Conservation (phyloP, 92 coral and sea anemone genomes). For the Epizoanthus stellaris region DNA sequence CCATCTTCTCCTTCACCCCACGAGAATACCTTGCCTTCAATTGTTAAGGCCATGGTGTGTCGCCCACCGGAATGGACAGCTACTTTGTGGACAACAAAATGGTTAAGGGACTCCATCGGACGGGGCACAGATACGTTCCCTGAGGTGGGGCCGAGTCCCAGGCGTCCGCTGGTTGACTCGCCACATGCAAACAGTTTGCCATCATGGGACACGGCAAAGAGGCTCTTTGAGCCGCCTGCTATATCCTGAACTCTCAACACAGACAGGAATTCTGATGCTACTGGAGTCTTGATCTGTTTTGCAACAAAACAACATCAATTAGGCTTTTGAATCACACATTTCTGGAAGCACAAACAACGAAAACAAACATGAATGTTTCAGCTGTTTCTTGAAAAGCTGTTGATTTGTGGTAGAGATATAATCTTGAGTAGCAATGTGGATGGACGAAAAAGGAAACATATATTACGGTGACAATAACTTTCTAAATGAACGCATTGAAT, state of each 20-base stretch:
- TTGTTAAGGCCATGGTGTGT: constrained; percentile 93
- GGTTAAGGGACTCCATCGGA: constrained; percentile 81
- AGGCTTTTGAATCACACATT: too few relatives aligned
- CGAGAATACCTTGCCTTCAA: constrained; percentile 91
- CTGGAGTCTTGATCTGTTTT: constrained; percentile 84
- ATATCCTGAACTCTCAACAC: constrained; percentile 83
- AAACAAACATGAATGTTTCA: background rate
- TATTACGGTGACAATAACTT: too few relatives aligned
- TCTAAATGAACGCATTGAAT: too few relatives aligned
- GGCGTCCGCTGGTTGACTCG: constrained; percentile 96
- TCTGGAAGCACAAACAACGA: background rate
- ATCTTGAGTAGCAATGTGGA: too few relatives aligned
- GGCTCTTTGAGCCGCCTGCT: constrained; percentile 93
- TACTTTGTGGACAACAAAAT: constrained; percentile 83
- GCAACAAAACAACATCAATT: background rate
- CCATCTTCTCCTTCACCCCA: constrained; percentile 99
- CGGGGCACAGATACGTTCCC: constrained; percentile 90
- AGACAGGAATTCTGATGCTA: constrained; percentile 77
- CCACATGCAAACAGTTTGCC: constrained; percentile 96
- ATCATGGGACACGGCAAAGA: constrained; percentile 88
- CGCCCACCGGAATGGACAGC: constrained; percentile 98
- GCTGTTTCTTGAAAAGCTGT: background rate
- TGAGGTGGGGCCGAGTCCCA: constrained; percentile 85
- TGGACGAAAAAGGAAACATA: too few relatives aligned
- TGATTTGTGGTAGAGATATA: background rate